A percentile compares a stretch with the other conserved stretches of the same genome.
Evolutionary conservation across 92 coral and sea anemone genomes (phyloP).

Genomic region (Virgularia gustaviana): DNA sequence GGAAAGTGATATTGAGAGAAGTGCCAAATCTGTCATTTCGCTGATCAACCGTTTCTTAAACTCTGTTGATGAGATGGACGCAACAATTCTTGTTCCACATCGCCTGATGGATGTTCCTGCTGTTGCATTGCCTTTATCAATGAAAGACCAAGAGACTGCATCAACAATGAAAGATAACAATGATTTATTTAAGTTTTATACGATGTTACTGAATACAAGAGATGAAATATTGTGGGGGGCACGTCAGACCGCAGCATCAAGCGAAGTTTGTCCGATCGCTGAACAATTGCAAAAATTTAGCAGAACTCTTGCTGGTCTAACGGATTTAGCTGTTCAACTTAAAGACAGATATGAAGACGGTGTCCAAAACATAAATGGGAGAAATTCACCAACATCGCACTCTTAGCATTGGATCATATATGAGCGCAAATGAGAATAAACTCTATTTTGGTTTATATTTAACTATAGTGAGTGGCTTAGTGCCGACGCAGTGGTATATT

Average conservation of each 20-base stretch:
- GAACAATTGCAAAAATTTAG: constrained; percentile 25
- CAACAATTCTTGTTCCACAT: constrained; percentile 79
- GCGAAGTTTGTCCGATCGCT: constrained; percentile 10
- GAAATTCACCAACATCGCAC: constrained; percentile 2
- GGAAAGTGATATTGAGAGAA: constrained; percentile 36
- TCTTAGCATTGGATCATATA: no score
- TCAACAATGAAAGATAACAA: constrained; percentile 1
- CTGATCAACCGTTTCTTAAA: constrained; percentile 71
- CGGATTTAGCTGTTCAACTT: constrained; percentile 21
- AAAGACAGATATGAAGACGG: constrained; percentile 33
- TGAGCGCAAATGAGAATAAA: no score
- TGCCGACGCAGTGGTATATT: no score
- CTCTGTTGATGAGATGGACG: constrained; percentile 82
- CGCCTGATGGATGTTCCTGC: constrained; percentile 77
- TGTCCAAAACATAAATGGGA: neutral
- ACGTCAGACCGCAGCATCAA: neutral
- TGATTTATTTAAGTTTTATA: constrained; percentile 34
- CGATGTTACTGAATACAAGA: constrained; percentile 30
- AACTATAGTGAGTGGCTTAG: no score
- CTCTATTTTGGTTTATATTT: no score
- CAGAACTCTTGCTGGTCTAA: constrained; percentile 2
- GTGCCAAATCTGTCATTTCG: constrained; percentile 62
- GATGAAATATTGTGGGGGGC: constrained; percentile 26
- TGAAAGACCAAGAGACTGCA: neutral
- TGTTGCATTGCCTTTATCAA: neutral